Base-by-base conservation (phyloP, 2,797 vertebrate genomes). In the Parauchenoglanis punctatus region DNA sequence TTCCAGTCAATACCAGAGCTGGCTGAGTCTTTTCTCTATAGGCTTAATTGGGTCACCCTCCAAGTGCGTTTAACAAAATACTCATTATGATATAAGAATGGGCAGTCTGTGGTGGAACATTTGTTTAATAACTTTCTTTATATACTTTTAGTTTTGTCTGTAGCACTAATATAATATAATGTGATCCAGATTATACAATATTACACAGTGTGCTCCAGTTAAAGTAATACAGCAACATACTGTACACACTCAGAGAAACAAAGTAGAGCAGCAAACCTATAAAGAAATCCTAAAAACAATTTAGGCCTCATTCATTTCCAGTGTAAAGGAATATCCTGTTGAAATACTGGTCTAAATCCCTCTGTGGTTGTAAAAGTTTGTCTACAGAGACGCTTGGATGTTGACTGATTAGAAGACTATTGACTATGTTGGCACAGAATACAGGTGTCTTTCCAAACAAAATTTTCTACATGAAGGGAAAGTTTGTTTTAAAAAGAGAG, bases 391-490 rank as follows among this genome's bases (percentile, higher is more conserved):
- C 20, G n/a, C 44, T 31, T 52, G 46, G 5, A 13, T 4, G 4
- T 52, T 67, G 81, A 83, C 31, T 67, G 63, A 83, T 83, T 67
- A 52, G 81, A 52, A 31, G 61, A 67, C 35, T 67, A 67, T 83
- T 44, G 89, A 67, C n/a, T 83, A 67, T 68, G n/a, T 83, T 83
- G 81, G 81, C 81, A 61, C 18, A 76, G 49, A 35, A 63, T 25
- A 67, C 0, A 54, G 61, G 61, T 83, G n/a, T 31, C 63, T 83
- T 83, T 67, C 81, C 81, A 83, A 83, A 52, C 44, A 52, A 10
- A 83, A 83, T 67, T 83, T 67, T 83, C 81, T 52, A 83, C 63
- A 49, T 49, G 54, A 75, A 75, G 54, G 56, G 40, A 85, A 73
- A 5, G 83, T 73, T 84, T 73, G 46, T 84, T 84, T 72, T 84